These are phyloP conservation scores for Helicolenus hilgendorfi DNA, from an alignment of 2,797 vertebrate genomes.

Conservation along the genomic window DNA sequence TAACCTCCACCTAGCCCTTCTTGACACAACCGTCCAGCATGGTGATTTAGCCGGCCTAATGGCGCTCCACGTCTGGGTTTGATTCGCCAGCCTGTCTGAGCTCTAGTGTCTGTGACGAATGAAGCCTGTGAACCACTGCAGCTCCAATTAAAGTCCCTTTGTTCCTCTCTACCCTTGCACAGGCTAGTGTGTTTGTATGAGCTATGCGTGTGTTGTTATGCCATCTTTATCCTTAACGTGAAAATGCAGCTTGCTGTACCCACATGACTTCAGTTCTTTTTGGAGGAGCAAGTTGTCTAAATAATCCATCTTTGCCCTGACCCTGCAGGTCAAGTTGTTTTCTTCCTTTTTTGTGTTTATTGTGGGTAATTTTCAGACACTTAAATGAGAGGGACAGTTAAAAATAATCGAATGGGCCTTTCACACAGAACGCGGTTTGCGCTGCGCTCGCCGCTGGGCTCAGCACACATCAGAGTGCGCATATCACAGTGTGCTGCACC, in stretches of 20 bases:
- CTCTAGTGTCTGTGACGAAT: constrained; percentile 64
- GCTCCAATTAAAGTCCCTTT: constrained; percentile 56
- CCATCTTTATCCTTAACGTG: background rate
- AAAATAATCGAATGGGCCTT: background rate
- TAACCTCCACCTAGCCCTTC: constrained; percentile 10
- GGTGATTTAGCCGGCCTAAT: constrained; percentile 50
- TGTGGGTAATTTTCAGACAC: background rate
- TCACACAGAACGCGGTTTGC: too few relatives aligned
- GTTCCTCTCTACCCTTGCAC: background rate
- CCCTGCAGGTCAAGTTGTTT: background rate
- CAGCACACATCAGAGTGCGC: too few relatives aligned
- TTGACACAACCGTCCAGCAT: constrained; percentile 27
- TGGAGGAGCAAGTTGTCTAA: background rate
- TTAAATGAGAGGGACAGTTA: background rate
- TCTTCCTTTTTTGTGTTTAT: background rate
- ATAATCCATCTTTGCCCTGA: background rate
- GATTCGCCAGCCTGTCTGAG: constrained; percentile 65
- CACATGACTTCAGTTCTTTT: background rate
- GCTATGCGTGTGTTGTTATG: background rate
- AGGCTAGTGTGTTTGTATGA: background rate
- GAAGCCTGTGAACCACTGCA: constrained; percentile 51
- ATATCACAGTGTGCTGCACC: too few relatives aligned
- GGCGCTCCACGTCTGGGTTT: constrained; percentile 52
- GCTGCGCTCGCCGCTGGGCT: too few relatives aligned
- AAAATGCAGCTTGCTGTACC: background rate